Percentiles rank a stretch among this genome's conserved stretches.
phyloP scores from a whole-genome alignment of 2,888 invertebrate species.

The Capitulum mitella region DNA sequence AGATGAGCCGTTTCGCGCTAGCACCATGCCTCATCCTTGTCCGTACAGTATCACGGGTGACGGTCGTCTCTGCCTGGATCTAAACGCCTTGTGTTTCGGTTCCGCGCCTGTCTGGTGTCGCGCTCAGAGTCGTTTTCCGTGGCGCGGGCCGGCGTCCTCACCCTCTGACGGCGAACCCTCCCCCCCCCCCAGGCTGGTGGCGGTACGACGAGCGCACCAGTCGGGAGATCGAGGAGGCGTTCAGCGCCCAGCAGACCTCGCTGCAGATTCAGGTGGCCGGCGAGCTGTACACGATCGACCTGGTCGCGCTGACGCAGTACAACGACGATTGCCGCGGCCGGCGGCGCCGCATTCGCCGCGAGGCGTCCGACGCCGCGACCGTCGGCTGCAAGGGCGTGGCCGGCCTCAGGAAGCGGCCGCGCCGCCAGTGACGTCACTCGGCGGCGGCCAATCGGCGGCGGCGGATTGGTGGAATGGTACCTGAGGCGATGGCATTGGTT shows the following conservation, averaged over 20 bases:
- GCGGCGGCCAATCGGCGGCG: background rate
- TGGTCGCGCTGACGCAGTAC: slow-evolving; percentile 76
- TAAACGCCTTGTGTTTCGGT: background rate
- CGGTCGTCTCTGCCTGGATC: too few species aligned
- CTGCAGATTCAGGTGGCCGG: slow-evolving; percentile 84
- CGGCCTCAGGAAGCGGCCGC: slow-evolving; percentile 47
- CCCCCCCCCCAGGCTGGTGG: slow-evolving; percentile 79
- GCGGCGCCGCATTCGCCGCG: slow-evolving; percentile 70
- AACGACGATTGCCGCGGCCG: slow-evolving; percentile 63
- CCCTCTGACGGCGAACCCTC: background rate
- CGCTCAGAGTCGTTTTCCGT: slow-evolving; percentile 31
- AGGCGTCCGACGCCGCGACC: slow-evolving; percentile 55
- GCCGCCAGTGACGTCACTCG: background rate
- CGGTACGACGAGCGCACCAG: slow-evolving; percentile 90
- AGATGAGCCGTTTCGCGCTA: too few species aligned
- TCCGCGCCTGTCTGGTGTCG: background rate
- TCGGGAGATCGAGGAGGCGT: slow-evolving; percentile 74
- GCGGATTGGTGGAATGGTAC: background rate
- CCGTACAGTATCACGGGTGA: too few species aligned
- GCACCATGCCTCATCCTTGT: too few species aligned
- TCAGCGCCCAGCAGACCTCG: slow-evolving; percentile 59
- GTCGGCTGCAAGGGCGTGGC: slow-evolving; percentile 74
- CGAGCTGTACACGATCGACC: slow-evolving; percentile 83
- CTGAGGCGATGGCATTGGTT: too few species aligned
- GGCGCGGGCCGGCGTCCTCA: background rate